These are phyloP conservation scores for Drosophila atripex DNA, from an alignment of 2,888 invertebrate genomes.

Conservation along the genomic window DNA sequence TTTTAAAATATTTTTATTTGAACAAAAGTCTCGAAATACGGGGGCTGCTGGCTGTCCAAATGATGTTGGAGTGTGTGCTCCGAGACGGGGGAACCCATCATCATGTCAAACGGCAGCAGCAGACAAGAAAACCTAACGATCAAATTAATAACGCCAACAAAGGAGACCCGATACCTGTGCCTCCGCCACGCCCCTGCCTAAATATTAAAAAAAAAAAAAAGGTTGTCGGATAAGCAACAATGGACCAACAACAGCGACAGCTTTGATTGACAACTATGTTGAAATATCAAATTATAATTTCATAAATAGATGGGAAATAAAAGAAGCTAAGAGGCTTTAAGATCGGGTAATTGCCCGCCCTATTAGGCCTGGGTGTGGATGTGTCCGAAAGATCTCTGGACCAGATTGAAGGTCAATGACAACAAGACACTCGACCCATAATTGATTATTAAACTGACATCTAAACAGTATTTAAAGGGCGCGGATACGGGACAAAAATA, in stretches of 20 bases:
- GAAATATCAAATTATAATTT: constrained; percentile 79
- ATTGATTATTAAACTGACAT: constrained; percentile 73
- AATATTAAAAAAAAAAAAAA: constrained; percentile 1
- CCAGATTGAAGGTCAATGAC: constrained; percentile 77
- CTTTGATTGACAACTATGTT: constrained; percentile 79
- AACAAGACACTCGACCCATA: constrained; percentile 56
- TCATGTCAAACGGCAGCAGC: constrained; percentile 74
- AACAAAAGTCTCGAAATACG: constrained; percentile 42
- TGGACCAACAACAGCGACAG: constrained; percentile 30
- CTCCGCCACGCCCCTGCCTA: constrained; percentile 34
- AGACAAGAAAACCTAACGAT: constrained; percentile 51
- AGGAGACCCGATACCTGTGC: constrained; percentile 48
- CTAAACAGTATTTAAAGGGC: constrained; percentile 34
- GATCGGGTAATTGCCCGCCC: constrained; percentile 73
- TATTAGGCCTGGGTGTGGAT: constrained; percentile 74
- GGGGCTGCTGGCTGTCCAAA: constrained; percentile 56
- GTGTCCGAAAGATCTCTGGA: constrained; percentile 46
- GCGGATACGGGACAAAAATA: constrained; percentile 8
- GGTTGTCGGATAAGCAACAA: constrained; percentile 8
- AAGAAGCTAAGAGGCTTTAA: constrained; percentile 72
- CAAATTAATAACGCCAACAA: constrained; percentile 57
- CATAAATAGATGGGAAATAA: constrained; percentile 64
- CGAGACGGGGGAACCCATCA: constrained; percentile 42
- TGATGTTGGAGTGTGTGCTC: constrained; percentile 50
- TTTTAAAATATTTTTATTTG: constrained; percentile 8